Conservation (phyloP, 2,888 invertebrate genomes). For the Drosophila barbarae region DNA sequence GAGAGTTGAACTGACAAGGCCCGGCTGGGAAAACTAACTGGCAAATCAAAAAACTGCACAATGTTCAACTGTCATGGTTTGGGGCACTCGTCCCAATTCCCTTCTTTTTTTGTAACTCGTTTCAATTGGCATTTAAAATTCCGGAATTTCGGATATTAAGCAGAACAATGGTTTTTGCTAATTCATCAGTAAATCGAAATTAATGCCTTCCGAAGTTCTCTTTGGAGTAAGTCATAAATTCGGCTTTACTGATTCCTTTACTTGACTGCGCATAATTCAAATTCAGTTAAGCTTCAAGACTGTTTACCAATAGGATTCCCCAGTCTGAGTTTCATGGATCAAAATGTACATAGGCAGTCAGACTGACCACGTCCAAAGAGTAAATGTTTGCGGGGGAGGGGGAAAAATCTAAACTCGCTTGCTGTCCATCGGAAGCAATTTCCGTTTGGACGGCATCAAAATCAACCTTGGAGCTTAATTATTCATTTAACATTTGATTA, state of each 20-base stretch:
- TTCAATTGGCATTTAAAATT: constrained; percentile 1
- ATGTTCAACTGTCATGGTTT: constrained; percentile 15
- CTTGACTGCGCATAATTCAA: constrained; percentile 16
- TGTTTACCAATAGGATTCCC: constrained; percentile 17
- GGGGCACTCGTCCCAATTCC: background rate
- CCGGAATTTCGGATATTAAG: background rate
- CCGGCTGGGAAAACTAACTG: constrained; percentile 13
- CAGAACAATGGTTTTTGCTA: background rate
- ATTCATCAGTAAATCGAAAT: background rate
- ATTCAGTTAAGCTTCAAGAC: constrained; percentile 20
- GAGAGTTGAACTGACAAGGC: constrained; percentile 1
- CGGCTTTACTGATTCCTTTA: background rate
- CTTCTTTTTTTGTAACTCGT: background rate
- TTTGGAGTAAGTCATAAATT: constrained; percentile 9
- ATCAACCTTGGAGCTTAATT: constrained; percentile 30
- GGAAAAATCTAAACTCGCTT: background rate
- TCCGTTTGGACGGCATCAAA: constrained; percentile 19
- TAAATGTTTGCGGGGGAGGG: background rate
- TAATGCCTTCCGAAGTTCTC: background rate
- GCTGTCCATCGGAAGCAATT: constrained; percentile 13
- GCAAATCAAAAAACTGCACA: constrained; percentile 17
- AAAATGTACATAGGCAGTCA: constrained; percentile 15
- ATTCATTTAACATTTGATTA: constrained; percentile 44
- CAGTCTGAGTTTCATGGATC: background rate
- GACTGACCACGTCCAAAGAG: background rate